These are phyloP conservation scores for Ypsolopha sequella DNA, from an alignment of 2,888 invertebrate species.

Conservation along the genomic window DNA sequence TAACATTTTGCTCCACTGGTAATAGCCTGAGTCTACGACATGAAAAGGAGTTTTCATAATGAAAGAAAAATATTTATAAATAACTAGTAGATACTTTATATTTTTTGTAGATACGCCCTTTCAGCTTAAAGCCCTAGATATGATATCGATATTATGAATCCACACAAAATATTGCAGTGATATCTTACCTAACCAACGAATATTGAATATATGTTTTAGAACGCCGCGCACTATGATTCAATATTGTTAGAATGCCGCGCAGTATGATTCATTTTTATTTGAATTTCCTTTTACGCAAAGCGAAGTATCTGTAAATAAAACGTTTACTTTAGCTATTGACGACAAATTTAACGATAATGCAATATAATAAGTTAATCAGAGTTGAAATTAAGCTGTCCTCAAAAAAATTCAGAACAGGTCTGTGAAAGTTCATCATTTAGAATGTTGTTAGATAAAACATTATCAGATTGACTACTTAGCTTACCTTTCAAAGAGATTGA, in stretches of 20 bases:
- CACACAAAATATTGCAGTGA: background rate
- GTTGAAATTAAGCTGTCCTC: conserved; percentile 8
- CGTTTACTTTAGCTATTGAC: background rate
- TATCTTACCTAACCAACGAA: background rate
- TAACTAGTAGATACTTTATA: too few relatives aligned
- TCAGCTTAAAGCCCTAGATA: too few relatives aligned
- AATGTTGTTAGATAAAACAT: background rate
- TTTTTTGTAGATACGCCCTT: too few relatives aligned
- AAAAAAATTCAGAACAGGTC: conserved; percentile 14
- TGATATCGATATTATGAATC: too few relatives aligned
- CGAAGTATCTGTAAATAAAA: too few relatives aligned
- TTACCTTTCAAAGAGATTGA: background rate
- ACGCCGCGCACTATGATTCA: background rate
- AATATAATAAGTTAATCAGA: background rate
- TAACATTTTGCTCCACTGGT: too few relatives aligned
- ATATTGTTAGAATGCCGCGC: background rate
- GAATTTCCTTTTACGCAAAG: background rate
- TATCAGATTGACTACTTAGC: background rate
- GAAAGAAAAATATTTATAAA: too few relatives aligned
- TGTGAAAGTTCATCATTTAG: conserved; percentile 13
- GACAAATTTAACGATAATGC: background rate
- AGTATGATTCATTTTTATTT: background rate
- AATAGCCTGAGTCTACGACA: too few relatives aligned
- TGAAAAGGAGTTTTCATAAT: too few relatives aligned
- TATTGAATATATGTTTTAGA: too few relatives aligned